Evolutionary conservation across 2,113 vertebrate species (phyloP).

Genomic region (Leucoraja erinaceus): DNA sequence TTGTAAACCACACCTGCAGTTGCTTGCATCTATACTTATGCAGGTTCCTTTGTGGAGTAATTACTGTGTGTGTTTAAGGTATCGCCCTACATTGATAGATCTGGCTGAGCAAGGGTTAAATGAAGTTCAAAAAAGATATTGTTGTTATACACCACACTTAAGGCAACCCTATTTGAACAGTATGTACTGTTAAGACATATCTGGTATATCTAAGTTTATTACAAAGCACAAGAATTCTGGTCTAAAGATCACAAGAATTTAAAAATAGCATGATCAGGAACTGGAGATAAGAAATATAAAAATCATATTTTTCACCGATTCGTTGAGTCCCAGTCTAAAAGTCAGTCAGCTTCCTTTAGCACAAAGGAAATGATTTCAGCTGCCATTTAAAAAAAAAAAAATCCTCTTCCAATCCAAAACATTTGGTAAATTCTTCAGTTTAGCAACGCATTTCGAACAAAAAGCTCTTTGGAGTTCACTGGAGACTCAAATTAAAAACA

Average conservation of each 20-base stretch:
- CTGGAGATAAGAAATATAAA: not conserved
- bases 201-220: too few species aligned
- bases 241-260: not conserved
- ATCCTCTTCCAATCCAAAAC: too few species aligned
- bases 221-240: not conserved
- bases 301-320: not conserved
- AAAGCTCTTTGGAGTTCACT: not conserved
- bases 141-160: not conserved
- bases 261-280: not conserved
- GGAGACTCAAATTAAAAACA: slow-evolving; percentile 28
- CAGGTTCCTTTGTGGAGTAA: too few species aligned
- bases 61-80: too few species aligned
- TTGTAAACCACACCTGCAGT: too few species aligned
- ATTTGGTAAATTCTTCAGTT: too few species aligned
- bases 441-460: not conserved
- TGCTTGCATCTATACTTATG: too few species aligned
- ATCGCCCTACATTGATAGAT: too few species aligned
- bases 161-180: not conserved
- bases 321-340: not conserved
- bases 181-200: not conserved
- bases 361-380: not conserved
- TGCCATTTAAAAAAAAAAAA: not conserved
- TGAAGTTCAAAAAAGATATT: not conserved
- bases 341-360: not conserved
- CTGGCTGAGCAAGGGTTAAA: slow-evolving; percentile 1